Base-by-base conservation (phyloP, 2,888 invertebrate genomes). In the Plutella xylostella region DNA sequence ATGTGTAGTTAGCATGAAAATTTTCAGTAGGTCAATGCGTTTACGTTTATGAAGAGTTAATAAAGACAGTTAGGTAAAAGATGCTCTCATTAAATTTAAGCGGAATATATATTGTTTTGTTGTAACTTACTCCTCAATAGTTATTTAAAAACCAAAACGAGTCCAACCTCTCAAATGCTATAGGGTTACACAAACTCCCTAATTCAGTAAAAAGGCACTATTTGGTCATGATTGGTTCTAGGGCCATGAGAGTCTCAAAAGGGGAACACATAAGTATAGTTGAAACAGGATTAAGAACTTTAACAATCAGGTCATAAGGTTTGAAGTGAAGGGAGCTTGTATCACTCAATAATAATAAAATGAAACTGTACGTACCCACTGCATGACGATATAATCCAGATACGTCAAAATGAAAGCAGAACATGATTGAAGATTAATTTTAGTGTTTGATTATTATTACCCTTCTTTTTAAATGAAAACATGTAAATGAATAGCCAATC, bases 341-440 rank as follows among this genome's bases (percentile, higher is more conserved):
- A 63, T 65, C 58, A 68, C 63, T 67, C 60, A 55, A 47, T 48
- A 49, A 49, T 60, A 52, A 55, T 40, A 63, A 48, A 56, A 63
- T 65, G 59, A 55, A 55, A 46, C 64, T 33, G 75, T 82, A 83
- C 82, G 69, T 82, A 83, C 82, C 82, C 55, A 82, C 82, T 79
- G 80, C 64, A 54, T 58, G 53, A 65, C 42, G 19, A 45, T n/a
- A n/a, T 68, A 67, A 63, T 82, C 82, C 80, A 69, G 65, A 68
- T 64, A 72, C 63, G 66, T 67, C 62, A 60, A 68, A 58, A 65
- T 71, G 80, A 68, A 79, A 78, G 70, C 67, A 74, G 65, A 79
- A 78, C 56, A 68, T 57, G 57, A 61, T 28, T 62, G n/a, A n/a
- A n/a, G n/a, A n/a, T n/a, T n/a, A n/a, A n/a, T n/a, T n/a, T n/a